These are phyloP conservation scores for Lamellibrachia columna DNA, from an alignment of 2,888 invertebrate species.

Conservation along the genomic window DNA sequence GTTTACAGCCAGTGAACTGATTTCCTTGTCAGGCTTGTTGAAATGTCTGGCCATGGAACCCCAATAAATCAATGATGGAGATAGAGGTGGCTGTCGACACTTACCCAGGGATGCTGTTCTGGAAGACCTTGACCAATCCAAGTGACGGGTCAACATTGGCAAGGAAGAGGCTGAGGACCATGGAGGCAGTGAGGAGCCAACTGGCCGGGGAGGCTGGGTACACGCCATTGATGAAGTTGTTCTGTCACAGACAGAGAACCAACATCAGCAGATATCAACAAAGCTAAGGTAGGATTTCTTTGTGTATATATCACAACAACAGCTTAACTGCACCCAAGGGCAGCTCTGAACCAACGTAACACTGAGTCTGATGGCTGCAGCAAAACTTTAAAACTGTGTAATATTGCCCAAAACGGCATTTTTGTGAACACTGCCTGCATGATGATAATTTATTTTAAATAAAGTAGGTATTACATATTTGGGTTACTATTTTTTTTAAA, in stretches of 20 bases:
- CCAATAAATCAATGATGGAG: background rate
- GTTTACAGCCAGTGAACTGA: no score
- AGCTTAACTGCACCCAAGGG: no score
- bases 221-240: conserved; percentile 92
- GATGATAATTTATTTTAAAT: no score
- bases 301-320: no score
- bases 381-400: no score
- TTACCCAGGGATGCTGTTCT: conserved; percentile 80
- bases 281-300: no score
- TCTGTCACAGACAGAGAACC: conserved; percentile 72
- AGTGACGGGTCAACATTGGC: conserved; percentile 83
- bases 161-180: conserved; percentile 79
- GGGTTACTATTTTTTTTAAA: no score
- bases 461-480: no score
- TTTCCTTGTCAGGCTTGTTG: background rate
- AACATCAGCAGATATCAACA: background rate
- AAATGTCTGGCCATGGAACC: background rate
- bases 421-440: no score
- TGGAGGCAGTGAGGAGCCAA: conserved; percentile 82
- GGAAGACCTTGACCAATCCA: conserved; percentile 76
- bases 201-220: conserved; percentile 94
- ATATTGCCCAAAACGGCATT: no score
- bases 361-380: no score
- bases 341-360: no score
- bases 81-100: conserved; percentile 53